phyloP scores from a whole-genome alignment of 2,113 vertebrate species.

The Entosphenus tridentatus region DNA sequence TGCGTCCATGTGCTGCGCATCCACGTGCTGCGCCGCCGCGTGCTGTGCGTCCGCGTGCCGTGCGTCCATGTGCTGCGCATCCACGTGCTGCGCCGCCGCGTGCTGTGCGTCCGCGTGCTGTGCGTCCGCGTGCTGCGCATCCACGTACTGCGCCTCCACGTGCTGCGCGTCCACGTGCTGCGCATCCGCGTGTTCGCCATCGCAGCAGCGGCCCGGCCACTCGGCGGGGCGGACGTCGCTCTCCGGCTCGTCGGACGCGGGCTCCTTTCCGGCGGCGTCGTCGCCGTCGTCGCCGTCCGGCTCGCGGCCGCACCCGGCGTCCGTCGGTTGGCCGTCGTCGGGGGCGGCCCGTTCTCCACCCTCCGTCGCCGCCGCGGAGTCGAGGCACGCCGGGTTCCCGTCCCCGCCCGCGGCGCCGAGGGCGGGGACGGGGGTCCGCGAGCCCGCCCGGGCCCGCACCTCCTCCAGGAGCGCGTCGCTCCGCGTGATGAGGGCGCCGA shows the following conservation, averaged over 20 bases:
- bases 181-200: no score
- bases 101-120: not conserved
- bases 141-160: no score
- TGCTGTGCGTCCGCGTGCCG: not conserved
- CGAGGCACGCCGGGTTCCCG: not conserved
- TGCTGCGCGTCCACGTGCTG: no score
- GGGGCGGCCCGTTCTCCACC: not conserved
- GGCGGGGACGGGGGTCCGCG: no score
- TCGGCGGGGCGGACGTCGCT: no score
- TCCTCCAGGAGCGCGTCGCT: constrained; percentile 21
- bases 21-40: not conserved
- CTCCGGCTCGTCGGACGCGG: no score
- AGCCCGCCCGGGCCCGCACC: constrained; percentile 48
- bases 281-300: no score
- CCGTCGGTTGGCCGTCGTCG: not conserved
- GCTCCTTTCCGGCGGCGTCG: no score
- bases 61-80: not conserved
- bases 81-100: not conserved
- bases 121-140: no score
- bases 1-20: not conserved
- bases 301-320: not conserved
- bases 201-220: no score
- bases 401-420: no score
- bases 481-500: constrained; percentile 15
- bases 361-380: not conserved